Evolutionary conservation across 2,113 vertebrate species (phyloP).

Genomic region (Jaculus jaculus): DNA sequence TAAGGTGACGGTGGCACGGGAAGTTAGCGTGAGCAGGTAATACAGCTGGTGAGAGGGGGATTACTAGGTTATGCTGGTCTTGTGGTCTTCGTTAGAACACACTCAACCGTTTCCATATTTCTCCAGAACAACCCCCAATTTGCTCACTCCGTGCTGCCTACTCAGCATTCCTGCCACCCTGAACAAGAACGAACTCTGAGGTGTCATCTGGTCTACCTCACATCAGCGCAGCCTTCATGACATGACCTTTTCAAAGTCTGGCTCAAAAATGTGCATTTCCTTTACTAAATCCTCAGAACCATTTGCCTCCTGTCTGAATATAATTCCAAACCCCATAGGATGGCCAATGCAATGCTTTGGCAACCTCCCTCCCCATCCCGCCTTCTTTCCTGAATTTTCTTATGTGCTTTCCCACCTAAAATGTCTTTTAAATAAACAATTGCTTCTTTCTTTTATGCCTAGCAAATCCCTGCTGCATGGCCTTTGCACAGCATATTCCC

Average conservation of each 20-base stretch:
- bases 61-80: neutral
- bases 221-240: neutral
- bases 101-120: neutral
- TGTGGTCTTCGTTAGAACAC: neutral
- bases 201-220: neutral
- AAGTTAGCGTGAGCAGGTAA: neutral
- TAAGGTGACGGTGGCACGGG: neutral
- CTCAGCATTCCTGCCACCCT: neutral
- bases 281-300: constrained; percentile 11
- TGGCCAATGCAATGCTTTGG: neutral
- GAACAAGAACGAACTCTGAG: neutral
- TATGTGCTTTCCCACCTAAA: neutral
- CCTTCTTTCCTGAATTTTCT: neutral
- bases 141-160: neutral
- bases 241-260: neutral
- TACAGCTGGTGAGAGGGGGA: neutral
- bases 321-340: neutral
- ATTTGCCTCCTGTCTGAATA: neutral
- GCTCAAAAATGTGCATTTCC: neutral
- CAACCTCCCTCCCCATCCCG: neutral
- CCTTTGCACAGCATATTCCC: neutral
- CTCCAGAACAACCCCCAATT: neutral
- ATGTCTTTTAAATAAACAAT: no score
- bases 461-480: neutral
- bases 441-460: neutral